phyloP scores from a whole-genome alignment of 2,113 vertebrate species.

The Lampris megalopsis region DNA sequence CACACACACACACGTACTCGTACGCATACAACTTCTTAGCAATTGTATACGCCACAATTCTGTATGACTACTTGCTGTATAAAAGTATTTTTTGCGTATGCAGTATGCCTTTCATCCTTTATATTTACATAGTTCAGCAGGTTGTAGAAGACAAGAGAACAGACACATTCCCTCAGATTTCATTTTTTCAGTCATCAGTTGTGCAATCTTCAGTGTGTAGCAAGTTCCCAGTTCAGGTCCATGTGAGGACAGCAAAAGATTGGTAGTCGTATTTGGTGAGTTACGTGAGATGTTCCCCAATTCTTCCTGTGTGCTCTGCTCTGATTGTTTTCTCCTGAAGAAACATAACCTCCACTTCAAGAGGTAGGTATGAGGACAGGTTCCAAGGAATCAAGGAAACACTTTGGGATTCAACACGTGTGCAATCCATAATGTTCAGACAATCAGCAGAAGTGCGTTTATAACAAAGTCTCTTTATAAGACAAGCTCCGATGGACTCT shows the following conservation, averaged over 20 bases:
- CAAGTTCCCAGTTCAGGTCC: slow-evolving; percentile 21
- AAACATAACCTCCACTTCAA: slow-evolving; percentile 43
- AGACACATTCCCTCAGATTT: neutral
- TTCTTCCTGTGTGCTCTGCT: slow-evolving; percentile 16
- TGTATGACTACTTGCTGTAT: slow-evolving; percentile 40
- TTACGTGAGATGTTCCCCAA: neutral
- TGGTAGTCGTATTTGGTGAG: neutral
- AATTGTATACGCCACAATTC: slow-evolving; percentile 23
- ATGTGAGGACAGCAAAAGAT: neutral
- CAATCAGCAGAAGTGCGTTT: slow-evolving; percentile 4
- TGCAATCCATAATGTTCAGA: slow-evolving; percentile 16
- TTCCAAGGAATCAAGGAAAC: slow-evolving; percentile 32
- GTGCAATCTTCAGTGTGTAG: neutral
- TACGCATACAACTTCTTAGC: slow-evolving; percentile 25
- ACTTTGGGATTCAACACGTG: slow-evolving; percentile 6
- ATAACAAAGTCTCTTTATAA: neutral
- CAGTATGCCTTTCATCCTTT: slow-evolving; percentile 18
- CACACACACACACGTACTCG: slow-evolving; percentile 1
- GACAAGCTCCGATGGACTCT: slow-evolving; percentile 2
- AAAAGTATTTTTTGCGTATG: slow-evolving; percentile 48
- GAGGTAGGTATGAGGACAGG: slow-evolving; percentile 59
- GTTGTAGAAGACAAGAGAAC: neutral
- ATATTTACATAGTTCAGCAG: slow-evolving; percentile 3
- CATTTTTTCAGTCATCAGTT: neutral
- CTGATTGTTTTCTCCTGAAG: slow-evolving; percentile 11